These are phyloP conservation scores for Drosophila differens DNA, from an alignment of 2,888 invertebrate species.

Conservation along the genomic window DNA sequence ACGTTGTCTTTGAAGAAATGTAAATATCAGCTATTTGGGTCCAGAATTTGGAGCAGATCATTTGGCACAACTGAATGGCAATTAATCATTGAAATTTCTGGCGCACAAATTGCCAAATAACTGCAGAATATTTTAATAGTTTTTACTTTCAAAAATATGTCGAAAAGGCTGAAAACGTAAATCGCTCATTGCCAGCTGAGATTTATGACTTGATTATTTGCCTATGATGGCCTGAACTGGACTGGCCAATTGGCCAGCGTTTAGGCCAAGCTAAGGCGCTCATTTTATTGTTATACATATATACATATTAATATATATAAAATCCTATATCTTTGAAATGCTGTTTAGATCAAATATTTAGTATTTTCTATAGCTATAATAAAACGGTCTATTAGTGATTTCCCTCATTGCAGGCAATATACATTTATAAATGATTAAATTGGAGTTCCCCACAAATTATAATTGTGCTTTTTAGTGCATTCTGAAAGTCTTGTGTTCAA, in stretches of 20 bases:
- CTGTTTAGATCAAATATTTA: neutral
- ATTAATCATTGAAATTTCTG: slow-evolving; percentile 67
- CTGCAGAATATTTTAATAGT: slow-evolving; percentile 62
- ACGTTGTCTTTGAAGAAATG: slow-evolving; percentile 43
- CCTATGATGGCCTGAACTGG: slow-evolving; percentile 66
- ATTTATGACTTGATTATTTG: slow-evolving; percentile 79
- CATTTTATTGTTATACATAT: slow-evolving; percentile 37
- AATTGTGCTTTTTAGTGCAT: neutral
- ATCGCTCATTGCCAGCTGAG: slow-evolving; percentile 72
- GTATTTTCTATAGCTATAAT: neutral
- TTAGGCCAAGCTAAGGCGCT: slow-evolving; percentile 47
- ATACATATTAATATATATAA: neutral
- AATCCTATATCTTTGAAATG: neutral
- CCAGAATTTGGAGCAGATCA: slow-evolving; percentile 54
- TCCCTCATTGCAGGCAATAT: neutral
- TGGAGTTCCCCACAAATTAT: neutral
- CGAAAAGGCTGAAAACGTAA: slow-evolving; percentile 63
- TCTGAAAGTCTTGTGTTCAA: neutral
- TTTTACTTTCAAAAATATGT: slow-evolving; percentile 77
- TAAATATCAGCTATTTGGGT: slow-evolving; percentile 42
- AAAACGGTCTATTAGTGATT: neutral
- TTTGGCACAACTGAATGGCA: slow-evolving; percentile 44
- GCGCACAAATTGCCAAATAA: slow-evolving; percentile 72
- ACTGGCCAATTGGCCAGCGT: slow-evolving; percentile 55
- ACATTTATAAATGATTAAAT: neutral